Percentiles rank a stretch among this genome's conserved stretches.
Conservation (phyloP, 2,113 vertebrate species). For the Varanus komodoensis region DNA sequence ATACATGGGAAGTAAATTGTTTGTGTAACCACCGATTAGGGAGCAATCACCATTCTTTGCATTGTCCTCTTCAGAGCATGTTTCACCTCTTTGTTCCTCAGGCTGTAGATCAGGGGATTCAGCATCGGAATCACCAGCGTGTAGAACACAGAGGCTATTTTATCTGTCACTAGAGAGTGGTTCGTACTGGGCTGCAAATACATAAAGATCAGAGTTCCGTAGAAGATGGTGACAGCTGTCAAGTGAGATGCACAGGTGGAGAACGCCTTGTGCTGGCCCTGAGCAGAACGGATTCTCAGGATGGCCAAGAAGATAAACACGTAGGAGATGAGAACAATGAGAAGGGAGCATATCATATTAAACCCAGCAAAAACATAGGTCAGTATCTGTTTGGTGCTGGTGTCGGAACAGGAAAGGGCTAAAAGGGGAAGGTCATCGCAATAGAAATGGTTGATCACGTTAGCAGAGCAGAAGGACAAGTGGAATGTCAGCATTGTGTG, state of each 20-base stretch:
- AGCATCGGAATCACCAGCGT: conserved; percentile 23
- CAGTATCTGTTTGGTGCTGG: conserved; percentile 47
- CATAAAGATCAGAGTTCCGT: conserved; percentile 45
- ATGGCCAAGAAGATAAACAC: conserved; percentile 41
- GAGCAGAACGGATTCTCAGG: conserved; percentile 46
- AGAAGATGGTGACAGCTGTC: conserved; percentile 60
- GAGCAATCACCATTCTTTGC: neutral
- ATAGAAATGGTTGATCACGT: conserved; percentile 65
- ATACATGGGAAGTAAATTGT: neutral
- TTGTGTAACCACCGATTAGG: neutral
- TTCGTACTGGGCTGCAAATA: conserved; percentile 10
- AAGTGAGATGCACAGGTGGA: conserved; percentile 67
- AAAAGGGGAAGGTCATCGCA: conserved; percentile 67
- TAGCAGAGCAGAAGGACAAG: conserved; percentile 52
- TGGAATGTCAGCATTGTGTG: conserved; percentile 49
- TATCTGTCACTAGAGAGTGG: conserved; percentile 5
- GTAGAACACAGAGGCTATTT: conserved; percentile 29
- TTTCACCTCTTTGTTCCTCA: conserved; percentile 33
- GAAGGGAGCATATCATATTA: conserved; percentile 35
- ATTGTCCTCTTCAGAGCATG: conserved; percentile 9
- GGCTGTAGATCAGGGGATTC: conserved; percentile 30
- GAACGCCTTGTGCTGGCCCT: conserved; percentile 48
- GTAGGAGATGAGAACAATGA: conserved; percentile 54
- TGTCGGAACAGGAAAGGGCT: conserved; percentile 61
- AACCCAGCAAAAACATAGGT: conserved; percentile 15